Conservation (phyloP, 2,797 vertebrate species). For the Xenopus petersii region DNA sequence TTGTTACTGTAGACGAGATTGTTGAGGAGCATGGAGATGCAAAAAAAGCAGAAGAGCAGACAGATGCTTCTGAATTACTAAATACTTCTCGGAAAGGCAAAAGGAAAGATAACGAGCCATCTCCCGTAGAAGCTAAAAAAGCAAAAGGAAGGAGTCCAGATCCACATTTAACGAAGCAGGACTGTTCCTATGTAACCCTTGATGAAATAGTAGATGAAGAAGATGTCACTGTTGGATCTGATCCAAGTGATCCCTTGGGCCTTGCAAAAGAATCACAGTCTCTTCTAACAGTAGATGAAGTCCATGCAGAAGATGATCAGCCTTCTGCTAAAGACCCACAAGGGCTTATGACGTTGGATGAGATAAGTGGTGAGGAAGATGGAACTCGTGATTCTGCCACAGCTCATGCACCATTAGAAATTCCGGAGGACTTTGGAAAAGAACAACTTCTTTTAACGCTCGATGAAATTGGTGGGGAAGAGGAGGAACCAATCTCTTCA, state of each 20-base stretch:
- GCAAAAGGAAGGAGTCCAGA: conserved; percentile 53
- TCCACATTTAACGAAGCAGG: conserved; percentile 43
- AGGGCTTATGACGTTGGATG: conserved; percentile 68
- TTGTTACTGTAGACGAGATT: conserved; percentile 89
- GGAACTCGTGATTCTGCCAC: conserved; percentile 41
- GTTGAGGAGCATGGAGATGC: conserved; percentile 58
- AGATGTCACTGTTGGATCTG: conserved; percentile 50
- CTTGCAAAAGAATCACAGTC: conserved; percentile 60
- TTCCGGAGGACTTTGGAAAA: conserved; percentile 64
- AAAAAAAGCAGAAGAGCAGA: neutral
- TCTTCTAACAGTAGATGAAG: conserved; percentile 82
- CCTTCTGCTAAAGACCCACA: conserved; percentile 63
- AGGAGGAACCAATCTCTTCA: conserved; percentile 68
- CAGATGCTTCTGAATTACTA: conserved; percentile 45
- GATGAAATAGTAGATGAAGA: conserved; percentile 79
- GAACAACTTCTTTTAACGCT: conserved; percentile 66
- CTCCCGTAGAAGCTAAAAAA: conserved; percentile 56
- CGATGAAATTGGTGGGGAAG: conserved; percentile 75
- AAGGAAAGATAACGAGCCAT: conserved; percentile 53
- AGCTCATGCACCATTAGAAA: conserved; percentile 62
- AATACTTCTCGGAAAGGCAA: conserved; percentile 50
- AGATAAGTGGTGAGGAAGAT: conserved; percentile 77
- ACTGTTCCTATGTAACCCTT: conserved; percentile 75
- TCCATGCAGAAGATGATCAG: conserved; percentile 71
- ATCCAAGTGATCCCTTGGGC: neutral